A percentile compares a stretch with the other conserved stretches of the same genome.
These are phyloP conservation scores for Orthosia incerta DNA, from an alignment of 2,888 invertebrate species.

Conservation along the genomic window DNA sequence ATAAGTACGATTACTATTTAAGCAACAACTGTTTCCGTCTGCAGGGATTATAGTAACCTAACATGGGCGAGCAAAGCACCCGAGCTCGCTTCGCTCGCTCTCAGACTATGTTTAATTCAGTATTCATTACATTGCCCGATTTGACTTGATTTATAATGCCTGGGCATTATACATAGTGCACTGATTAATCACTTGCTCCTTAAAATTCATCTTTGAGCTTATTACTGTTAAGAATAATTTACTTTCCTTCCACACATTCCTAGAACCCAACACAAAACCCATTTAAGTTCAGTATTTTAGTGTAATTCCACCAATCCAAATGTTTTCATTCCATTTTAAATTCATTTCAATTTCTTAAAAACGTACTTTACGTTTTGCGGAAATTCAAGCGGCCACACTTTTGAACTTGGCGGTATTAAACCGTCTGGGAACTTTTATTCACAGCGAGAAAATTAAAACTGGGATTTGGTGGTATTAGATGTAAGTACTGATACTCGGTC, in stretches of 20 bases:
- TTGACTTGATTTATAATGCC: too few species aligned
- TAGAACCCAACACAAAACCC: not conserved
- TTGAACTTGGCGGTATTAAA: conserved; percentile 56
- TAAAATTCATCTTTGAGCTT: too few species aligned
- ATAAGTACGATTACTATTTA: too few species aligned
- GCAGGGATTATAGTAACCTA: too few species aligned
- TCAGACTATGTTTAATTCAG: too few species aligned
- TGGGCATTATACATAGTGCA: too few species aligned
- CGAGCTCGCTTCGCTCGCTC: too few species aligned
- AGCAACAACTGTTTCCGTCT: too few species aligned
- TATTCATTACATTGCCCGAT: too few species aligned
- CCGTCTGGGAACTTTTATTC: conserved; percentile 54
- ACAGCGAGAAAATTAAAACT: conserved; percentile 64
- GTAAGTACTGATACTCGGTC: conserved; percentile 59
- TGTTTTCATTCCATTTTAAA: conserved; percentile 50
- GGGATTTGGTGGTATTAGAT: conserved; percentile 62
- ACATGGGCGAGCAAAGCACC: too few species aligned
- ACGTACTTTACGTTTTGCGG: conserved; percentile 56
- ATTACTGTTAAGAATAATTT: not conserved
- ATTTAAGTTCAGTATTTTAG: conserved; percentile 13
- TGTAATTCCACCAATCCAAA: conserved; percentile 36
- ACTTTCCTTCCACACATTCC: not conserved
- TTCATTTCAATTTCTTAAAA: conserved; percentile 61
- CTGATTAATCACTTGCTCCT: too few species aligned
- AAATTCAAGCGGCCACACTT: conserved; percentile 55